phyloP scores from a whole-genome alignment of 1,140 invertebrate genomes.

The Trissolcus basalis region DNA sequence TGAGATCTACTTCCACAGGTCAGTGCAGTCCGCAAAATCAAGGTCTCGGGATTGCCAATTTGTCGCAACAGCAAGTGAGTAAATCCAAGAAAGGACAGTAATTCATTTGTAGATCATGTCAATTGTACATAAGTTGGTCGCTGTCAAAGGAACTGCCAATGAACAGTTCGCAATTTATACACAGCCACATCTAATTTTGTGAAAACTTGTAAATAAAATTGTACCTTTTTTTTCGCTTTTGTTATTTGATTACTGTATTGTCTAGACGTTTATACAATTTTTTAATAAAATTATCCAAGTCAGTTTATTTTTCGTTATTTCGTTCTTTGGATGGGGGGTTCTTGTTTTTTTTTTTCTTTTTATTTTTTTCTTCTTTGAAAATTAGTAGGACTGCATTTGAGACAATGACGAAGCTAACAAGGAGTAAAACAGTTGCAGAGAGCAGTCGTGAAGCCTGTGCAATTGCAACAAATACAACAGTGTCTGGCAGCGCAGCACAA shows the following conservation, averaged over 20 bases:
- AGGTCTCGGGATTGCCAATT: constrained; percentile 68
- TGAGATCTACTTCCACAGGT: constrained; percentile 67
- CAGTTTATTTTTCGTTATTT: constrained; percentile 1
- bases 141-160: too few species aligned
- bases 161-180: too few species aligned
- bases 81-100: constrained; percentile 11
- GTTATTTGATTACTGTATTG: constrained; percentile 19
- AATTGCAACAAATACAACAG: constrained; percentile 75
- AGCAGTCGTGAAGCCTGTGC: constrained; percentile 59
- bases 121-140: not conserved
- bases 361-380: too few species aligned
- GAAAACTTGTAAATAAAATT: constrained; percentile 13
- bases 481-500: constrained; percentile 73
- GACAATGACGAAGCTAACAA: too few species aligned
- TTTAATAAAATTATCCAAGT: constrained; percentile 19
- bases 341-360: too few species aligned
- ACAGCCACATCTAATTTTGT: not conserved
- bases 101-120: constrained; percentile 9
- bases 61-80: constrained; percentile 73
- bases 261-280: constrained; percentile 17
- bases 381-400: too few species aligned
- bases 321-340: not conserved
- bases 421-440: constrained; percentile 52
- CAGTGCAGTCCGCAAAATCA: constrained; percentile 72
- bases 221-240: constrained; percentile 10